Percentiles rank a stretch among this genome's conserved stretches.
phyloP scores from a whole-genome alignment of 2,797 vertebrate species.

The Oreochromis grahami region DNA sequence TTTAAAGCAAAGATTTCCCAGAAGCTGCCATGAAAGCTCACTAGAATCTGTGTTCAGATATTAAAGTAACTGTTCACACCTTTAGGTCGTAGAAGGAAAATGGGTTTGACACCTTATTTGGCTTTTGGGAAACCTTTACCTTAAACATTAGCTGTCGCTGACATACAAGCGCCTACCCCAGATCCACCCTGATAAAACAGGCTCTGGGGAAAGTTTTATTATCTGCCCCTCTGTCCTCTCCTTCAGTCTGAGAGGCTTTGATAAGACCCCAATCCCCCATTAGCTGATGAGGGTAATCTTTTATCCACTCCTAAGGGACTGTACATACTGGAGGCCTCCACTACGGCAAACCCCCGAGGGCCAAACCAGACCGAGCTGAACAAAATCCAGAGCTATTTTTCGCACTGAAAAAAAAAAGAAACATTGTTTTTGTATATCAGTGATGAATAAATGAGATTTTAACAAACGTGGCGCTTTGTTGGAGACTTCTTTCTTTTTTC shows the following conservation, averaged over 20 bases:
- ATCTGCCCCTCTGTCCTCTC: neutral
- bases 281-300: constrained; percentile 23
- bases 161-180: neutral
- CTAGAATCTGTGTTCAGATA: neutral
- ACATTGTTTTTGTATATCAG: constrained; percentile 70
- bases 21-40: neutral
- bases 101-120: neutral
- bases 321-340: constrained; percentile 9
- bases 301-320: constrained; percentile 15
- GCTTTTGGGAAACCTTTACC: constrained; percentile 30
- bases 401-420: constrained; percentile 49
- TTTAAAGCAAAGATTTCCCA: constrained; percentile 14
- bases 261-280: constrained; percentile 18
- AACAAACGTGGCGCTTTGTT: constrained; percentile 46
- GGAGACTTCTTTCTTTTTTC: neutral
- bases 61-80: neutral
- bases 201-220: constrained; percentile 3
- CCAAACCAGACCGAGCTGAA: constrained; percentile 42
- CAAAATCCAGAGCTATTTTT: constrained; percentile 68
- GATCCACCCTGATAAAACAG: neutral
- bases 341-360: neutral
- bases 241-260: constrained; percentile 16
- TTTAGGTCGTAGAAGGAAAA: neutral
- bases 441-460: constrained; percentile 74
- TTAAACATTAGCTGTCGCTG: constrained; percentile 6